Evolutionary conservation across 2,888 invertebrate species (phyloP).

Genomic region (Lasioglossum leucozonium): DNA sequence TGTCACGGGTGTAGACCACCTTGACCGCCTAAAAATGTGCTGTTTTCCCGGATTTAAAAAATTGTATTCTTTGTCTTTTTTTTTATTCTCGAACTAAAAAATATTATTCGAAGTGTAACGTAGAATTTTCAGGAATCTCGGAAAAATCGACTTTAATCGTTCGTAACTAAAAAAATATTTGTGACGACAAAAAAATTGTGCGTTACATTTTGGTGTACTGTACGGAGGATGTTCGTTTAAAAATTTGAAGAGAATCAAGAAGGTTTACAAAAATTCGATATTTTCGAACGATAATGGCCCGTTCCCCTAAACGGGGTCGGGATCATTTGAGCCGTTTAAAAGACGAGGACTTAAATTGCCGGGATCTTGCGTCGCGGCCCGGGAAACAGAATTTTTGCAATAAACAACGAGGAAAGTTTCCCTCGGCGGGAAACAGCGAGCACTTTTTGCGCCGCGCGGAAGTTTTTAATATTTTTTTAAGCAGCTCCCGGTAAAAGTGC

Average conservation of each 20-base stretch:
- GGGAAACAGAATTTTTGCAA: background rate
- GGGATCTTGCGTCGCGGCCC: background rate
- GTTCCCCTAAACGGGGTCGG: background rate
- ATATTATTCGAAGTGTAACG: too few species aligned
- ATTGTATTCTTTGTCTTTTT: too few species aligned
- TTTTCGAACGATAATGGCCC: background rate
- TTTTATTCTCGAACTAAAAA: too few species aligned
- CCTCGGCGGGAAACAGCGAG: background rate
- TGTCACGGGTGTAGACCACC: background rate
- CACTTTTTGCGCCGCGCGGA: background rate
- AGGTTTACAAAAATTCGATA: background rate
- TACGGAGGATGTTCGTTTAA: background rate
- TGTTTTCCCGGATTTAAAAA: too few species aligned
- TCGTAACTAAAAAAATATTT: background rate
- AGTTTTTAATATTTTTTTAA: constrained; percentile 36
- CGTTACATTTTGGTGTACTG: background rate
- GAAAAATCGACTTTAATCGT: too few species aligned
- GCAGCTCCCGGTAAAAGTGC: constrained; percentile 4
- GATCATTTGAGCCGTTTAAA: background rate
- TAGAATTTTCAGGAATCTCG: too few species aligned
- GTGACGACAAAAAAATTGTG: background rate
- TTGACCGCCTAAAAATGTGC: too few species aligned
- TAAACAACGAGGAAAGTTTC: constrained; percentile 1
- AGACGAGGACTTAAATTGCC: background rate
- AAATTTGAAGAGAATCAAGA: background rate